Conservation (phyloP, 2,113 vertebrate species). For the Cheirogaleus medius region DNA sequence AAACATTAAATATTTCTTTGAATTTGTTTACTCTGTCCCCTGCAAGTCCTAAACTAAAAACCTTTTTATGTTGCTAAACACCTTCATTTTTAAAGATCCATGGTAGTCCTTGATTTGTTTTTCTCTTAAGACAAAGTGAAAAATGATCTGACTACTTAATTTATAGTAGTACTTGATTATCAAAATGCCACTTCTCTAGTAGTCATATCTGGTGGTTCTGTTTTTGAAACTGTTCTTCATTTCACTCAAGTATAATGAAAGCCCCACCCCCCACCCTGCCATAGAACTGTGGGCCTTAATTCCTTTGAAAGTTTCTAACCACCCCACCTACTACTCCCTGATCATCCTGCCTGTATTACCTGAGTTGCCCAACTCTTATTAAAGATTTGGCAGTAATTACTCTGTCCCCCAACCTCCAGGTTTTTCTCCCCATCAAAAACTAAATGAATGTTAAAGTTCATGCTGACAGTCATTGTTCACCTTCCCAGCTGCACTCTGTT, state of each 20-base stretch:
- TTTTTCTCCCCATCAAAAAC: slow-evolving; percentile 7
- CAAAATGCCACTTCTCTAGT: not conserved
- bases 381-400: slow-evolving; percentile 31
- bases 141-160: not conserved
- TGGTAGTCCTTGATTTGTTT: not conserved
- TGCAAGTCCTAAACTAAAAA: not conserved
- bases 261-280: not conserved
- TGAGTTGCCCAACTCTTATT: not conserved
- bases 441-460: slow-evolving; percentile 43
- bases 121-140: not conserved
- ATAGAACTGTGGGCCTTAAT: not conserved
- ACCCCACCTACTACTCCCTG: not conserved
- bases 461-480: slow-evolving; percentile 76
- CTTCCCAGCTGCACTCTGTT: slow-evolving; percentile 68
- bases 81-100: slow-evolving; percentile 16
- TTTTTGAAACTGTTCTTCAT: slow-evolving; percentile 6
- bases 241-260: not conserved
- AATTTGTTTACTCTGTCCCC: not conserved
- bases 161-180: not conserved
- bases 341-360: not conserved
- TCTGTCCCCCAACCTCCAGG: not conserved
- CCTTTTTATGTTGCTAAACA: not conserved
- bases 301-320: slow-evolving; percentile 42
- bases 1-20: not conserved
- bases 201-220: not conserved